Conservation (phyloP, 2,888 invertebrate species). For the Idaea straminata region DNA sequence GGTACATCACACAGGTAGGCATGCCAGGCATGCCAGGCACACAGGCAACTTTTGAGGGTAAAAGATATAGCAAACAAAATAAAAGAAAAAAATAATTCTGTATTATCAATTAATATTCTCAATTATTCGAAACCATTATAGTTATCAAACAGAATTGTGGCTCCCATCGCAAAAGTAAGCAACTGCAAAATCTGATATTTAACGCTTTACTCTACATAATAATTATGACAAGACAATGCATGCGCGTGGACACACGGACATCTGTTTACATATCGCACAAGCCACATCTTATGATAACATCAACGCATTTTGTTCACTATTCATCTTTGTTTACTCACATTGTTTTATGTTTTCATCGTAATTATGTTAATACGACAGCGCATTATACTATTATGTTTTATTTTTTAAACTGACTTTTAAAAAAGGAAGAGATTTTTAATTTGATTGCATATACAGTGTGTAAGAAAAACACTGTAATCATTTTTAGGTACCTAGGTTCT, state of each 20-base stretch:
- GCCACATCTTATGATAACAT: slow-evolving; percentile 39
- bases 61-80: background rate
- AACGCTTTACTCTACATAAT: slow-evolving; percentile 64
- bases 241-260: slow-evolving; percentile 42
- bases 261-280: slow-evolving; percentile 47
- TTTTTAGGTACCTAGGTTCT: too few species aligned
- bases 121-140: slow-evolving; percentile 21
- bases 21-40: too few species aligned
- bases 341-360: slow-evolving; percentile 46
- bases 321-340: slow-evolving; percentile 38
- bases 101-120: slow-evolving; percentile 2
- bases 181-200: slow-evolving; percentile 57
- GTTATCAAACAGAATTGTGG: slow-evolving; percentile 16
- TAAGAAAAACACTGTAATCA: too few species aligned
- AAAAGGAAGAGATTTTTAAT: too few species aligned
- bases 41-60: background rate
- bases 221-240: slow-evolving; percentile 74
- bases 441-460: too few species aligned
- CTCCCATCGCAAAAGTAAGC: slow-evolving; percentile 37
- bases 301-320: slow-evolving; percentile 43
- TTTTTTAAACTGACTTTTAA: background rate
- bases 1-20: background rate
- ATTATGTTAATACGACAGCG: slow-evolving; percentile 24
- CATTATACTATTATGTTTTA: slow-evolving; percentile 8
- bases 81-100: background rate